Evolutionary conservation across 2,888 invertebrate genomes (phyloP), one percentile per base, ranked within the genome.

Genomic region (Bombylius major): DNA sequence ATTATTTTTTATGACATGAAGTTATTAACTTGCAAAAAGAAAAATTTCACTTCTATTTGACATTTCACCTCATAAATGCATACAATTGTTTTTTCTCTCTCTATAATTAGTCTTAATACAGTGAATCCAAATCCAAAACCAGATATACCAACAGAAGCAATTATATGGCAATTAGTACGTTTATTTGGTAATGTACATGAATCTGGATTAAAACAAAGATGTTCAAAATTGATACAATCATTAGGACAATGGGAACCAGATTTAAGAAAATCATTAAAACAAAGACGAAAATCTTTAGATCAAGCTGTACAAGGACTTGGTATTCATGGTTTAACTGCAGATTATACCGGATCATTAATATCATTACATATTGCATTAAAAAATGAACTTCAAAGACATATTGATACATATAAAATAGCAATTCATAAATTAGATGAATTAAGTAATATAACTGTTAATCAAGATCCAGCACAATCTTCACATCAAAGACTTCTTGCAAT

Each of bases 401-500:
- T 90, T 46, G 89, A 89, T 55, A 87, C 89, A 49, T 92, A 91
- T 76, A 91, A 91, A 71, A 82, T 82, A 63, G 93, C 93, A 13
- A 76, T 93, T 59, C 89, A 89, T 68, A 90, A 90, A 71, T 76
- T 94, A 65, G 92, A 94, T 60, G 86, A 87, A 68, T 71, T 86
- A 48, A 78, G 78, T 63, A 74, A 75, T 64, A 76, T 79, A 50
- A 80, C 80, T 32, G 71, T 80, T 45, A 81, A 79, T 65, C 83
- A 83, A 63, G 86, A 87, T 59, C 90, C 90, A 32, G 87, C 89
- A 0, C 84, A 87, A 45, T 87, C 91, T 1, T 91, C 91, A 47
- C 94, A 95, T 76, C 94, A 94, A 73, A 79, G 94, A 33, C 83
- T 93, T 50, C 76, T 95, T 61, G 88, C 90, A 52, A 79, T 93